A percentile compares a stretch with the other conserved stretches of the same genome.
Evolutionary conservation across 2,888 invertebrate genomes (phyloP).

Genomic region (Andrena praecox): DNA sequence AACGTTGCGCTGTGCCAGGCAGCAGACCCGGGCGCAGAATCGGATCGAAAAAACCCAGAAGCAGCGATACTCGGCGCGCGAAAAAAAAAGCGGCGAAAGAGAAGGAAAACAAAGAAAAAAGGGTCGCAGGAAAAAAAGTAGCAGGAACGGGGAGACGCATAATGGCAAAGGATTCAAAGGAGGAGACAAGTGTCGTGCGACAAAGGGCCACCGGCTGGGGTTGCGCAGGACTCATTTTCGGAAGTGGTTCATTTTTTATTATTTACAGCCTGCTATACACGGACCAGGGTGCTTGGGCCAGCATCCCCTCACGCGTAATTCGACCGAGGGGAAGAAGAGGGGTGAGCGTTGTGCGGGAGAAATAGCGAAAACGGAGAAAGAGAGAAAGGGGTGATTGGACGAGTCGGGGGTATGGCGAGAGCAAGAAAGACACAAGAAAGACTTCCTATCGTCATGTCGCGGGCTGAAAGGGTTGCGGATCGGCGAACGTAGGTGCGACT

Average conservation of each 20-base stretch:
- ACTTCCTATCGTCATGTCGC: constrained; percentile 28
- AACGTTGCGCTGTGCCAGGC: neutral
- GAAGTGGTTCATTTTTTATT: constrained; percentile 76
- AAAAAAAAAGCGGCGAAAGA: neutral
- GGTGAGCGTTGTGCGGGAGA: neutral
- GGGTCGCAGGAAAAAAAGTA: constrained; percentile 26
- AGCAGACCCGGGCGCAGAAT: constrained; percentile 13
- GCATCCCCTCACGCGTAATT: constrained; percentile 26
- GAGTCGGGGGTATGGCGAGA: neutral
- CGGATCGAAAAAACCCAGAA: constrained; percentile 43
- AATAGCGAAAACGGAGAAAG: neutral
- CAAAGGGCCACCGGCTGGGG: constrained; percentile 68
- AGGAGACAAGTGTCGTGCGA: constrained; percentile 71
- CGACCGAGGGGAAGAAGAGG: constrained; percentile 1
- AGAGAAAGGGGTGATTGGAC: neutral
- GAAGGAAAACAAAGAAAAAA: constrained; percentile 7
- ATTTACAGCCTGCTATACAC: constrained; percentile 61
- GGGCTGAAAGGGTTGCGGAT: constrained; percentile 15
- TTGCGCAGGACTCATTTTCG: constrained; percentile 73
- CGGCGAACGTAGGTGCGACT: constrained; percentile 17
- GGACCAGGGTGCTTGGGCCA: constrained; percentile 2
- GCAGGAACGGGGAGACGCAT: constrained; percentile 44
- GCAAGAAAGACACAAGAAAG: neutral
- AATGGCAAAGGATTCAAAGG: constrained; percentile 65
- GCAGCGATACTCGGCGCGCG: constrained; percentile 15